These are phyloP conservation scores for Pogonocichla stellata DNA, from an alignment of 2,113 vertebrate species.

Conservation along the genomic window DNA sequence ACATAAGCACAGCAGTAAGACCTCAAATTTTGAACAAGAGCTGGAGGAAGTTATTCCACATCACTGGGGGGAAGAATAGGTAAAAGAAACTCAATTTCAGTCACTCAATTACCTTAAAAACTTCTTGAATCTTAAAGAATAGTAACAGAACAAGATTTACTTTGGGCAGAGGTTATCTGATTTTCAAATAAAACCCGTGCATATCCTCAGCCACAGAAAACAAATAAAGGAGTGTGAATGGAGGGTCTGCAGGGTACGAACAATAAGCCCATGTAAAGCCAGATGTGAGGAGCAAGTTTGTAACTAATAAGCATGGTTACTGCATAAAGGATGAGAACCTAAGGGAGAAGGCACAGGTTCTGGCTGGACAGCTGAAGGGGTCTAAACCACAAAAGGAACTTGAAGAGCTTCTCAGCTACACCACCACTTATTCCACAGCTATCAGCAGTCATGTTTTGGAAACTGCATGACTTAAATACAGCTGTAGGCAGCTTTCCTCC, in stretches of 20 bases:
- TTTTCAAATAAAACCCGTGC: not conserved
- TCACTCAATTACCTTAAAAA: not conserved
- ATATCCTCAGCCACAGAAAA: not conserved
- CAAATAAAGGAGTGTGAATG: not conserved
- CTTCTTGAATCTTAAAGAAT: not conserved
- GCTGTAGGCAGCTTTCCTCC: not conserved
- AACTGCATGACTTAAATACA: not conserved
- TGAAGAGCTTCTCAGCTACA: not conserved
- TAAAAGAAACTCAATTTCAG: not conserved
- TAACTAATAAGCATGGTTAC: not conserved
- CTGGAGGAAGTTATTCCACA: not conserved
- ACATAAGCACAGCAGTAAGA: not conserved
- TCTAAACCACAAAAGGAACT: not conserved
- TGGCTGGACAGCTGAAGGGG: not conserved
- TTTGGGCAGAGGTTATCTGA: not conserved
- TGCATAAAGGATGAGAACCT: not conserved
- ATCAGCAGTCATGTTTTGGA: not conserved
- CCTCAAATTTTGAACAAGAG: not conserved
- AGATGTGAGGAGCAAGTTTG: not conserved
- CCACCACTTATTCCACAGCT: not conserved
- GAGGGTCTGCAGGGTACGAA: not conserved
- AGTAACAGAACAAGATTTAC: not conserved
- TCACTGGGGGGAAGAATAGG: accelerated
- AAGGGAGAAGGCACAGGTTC: not conserved
- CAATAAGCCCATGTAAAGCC: not conserved